Evolutionary conservation across 2,888 invertebrate genomes (phyloP).

Genomic region (Microctonus aethiopoides): DNA sequence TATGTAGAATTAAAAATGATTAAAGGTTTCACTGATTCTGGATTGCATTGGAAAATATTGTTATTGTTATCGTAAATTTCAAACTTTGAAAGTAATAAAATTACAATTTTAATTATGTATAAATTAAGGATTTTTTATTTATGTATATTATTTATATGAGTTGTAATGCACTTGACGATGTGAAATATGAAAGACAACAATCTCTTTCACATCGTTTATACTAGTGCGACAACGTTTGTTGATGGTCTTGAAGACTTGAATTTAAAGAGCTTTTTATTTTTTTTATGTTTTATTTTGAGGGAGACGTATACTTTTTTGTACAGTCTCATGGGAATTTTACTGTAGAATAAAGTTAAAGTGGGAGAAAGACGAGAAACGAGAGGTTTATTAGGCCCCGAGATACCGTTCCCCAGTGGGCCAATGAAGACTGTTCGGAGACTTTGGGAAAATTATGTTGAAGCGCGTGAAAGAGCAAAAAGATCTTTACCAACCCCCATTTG

Average conservation of each 20-base stretch:
- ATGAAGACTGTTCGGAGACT: constrained; percentile 41
- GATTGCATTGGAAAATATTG: too few species aligned
- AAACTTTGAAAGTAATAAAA: too few species aligned
- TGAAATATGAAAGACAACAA: background rate
- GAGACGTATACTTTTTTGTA: background rate
- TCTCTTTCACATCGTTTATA: background rate
- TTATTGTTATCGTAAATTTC: too few species aligned
- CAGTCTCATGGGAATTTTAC: constrained; percentile 7
- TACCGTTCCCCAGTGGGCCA: constrained; percentile 38
- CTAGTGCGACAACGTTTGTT: background rate
- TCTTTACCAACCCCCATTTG: background rate
- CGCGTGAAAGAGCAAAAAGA: background rate
- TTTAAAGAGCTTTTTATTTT: constrained; percentile 9
- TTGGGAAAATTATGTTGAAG: constrained; percentile 13
- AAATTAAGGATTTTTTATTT: too few species aligned
- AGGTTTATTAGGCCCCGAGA: constrained; percentile 44
- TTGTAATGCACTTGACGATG: too few species aligned
- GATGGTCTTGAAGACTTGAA: background rate
- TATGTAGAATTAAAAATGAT: too few species aligned
- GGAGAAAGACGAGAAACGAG: constrained; percentile 22
- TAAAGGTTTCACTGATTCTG: too few species aligned
- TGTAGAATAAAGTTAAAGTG: background rate
- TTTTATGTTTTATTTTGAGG: background rate
- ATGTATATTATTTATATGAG: too few species aligned
- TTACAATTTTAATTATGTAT: too few species aligned